Evolutionary conservation across 2,888 invertebrate genomes (phyloP).

Genomic region (Agrotis segetum): DNA sequence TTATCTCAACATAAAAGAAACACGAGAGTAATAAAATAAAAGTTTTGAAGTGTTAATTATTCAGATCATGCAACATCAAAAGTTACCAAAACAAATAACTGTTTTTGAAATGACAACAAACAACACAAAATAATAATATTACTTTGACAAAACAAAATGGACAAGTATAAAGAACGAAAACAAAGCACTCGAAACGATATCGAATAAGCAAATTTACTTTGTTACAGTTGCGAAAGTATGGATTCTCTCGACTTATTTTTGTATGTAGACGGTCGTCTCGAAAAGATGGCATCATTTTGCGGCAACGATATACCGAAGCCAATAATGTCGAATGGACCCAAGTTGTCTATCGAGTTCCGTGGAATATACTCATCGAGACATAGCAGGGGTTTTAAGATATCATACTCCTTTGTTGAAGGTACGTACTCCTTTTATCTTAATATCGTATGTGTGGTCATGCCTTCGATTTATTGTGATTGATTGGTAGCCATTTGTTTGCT

Average conservation of each 20-base stretch:
- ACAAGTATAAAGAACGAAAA: constrained; percentile 50
- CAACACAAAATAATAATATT: constrained; percentile 20
- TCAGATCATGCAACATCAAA: background rate
- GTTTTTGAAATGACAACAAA: constrained; percentile 14
- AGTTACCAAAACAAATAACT: background rate
- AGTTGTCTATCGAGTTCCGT: constrained; percentile 96
- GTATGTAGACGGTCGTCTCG: constrained; percentile 95
- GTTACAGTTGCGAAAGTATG: constrained; percentile 94
- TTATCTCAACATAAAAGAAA: no score
- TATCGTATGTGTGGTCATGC: constrained; percentile 60
- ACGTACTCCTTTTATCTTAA: constrained; percentile 78
- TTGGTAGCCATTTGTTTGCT: constrained; percentile 37
- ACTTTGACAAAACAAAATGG: constrained; percentile 43
- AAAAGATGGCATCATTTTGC: constrained; percentile 97
- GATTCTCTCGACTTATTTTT: constrained; percentile 95
- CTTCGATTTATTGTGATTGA: constrained; percentile 54
- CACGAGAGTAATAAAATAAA: no score
- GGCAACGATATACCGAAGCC: constrained; percentile 95
- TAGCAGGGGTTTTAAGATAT: constrained; percentile 96
- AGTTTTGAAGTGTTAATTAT: background rate
- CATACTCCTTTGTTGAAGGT: constrained; percentile 97
- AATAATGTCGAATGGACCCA: constrained; percentile 98
- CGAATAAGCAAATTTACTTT: constrained; percentile 69
- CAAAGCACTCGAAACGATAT: constrained; percentile 59
- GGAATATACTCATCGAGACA: constrained; percentile 94